Base-by-base conservation (phyloP, 2,113 vertebrate species). In the Barnardius zonarius region DNA sequence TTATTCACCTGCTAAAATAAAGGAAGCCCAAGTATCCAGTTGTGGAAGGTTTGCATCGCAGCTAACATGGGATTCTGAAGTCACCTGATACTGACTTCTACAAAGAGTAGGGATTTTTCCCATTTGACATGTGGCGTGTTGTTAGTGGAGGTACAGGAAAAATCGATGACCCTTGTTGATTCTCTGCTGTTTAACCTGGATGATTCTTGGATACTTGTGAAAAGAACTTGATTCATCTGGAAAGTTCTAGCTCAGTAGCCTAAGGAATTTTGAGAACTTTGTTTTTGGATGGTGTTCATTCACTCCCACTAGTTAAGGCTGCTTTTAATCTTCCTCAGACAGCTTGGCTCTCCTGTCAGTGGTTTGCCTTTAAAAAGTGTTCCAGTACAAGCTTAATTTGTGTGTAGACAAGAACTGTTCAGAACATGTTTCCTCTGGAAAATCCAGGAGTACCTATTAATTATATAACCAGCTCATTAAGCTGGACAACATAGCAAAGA, bases 51-150 rank as follows among this genome's bases (percentile, higher is more conserved):
- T 91, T 81, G 44, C 28, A 37, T 64, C 3, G 2, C 62, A 75
- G 35, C 10, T 88, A 24, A 33, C n/a, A 17, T n/a, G 68, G 28
- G 39, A 17, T 68, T 83, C 27, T 84, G 25, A 24, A 59, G 57
- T 59, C 57, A 59, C 57, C 57, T 35, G 57, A 35, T 24, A 22
- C 24, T 83, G 79, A n/a, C 52, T 82, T 88, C 20, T 77, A 51
- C 72, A 59, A 39, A 35, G 3, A 69, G 15, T 8, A 24, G 17
- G 7, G 10, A 6, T 41, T 77, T 82, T 59, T 43, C 20, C 39
- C 15, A 9, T 43, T 70, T 84, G 28, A 17, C 5, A 4, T 17
- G 6, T 57, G 55, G 7, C 37, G 9, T 0, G 0, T 41, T 85
- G 5, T 16, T 93, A 48, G 13, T 92, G 55, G 73, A 88, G 16